Evolutionary conservation across 2,797 vertebrate species (phyloP).

Genomic region (Percopsis omiscomaycus): DNA sequence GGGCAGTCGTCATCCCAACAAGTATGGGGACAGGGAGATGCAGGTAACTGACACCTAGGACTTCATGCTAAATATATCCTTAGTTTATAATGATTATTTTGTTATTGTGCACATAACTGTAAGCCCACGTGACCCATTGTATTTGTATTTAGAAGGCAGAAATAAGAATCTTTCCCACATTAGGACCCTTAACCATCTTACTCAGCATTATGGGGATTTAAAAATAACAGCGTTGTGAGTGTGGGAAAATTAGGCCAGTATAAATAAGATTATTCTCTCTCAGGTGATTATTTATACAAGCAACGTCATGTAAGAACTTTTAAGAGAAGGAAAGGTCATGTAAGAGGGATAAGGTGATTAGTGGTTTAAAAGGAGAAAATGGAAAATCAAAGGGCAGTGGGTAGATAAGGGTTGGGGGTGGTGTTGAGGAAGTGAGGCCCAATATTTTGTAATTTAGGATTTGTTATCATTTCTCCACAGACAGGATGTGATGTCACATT

Average conservation of each 20-base stretch:
- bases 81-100: background rate
- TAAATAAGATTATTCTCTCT: conserved; percentile 60
- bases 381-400: conserved; percentile 14
- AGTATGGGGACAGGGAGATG: conserved; percentile 87
- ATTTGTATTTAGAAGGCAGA: background rate
- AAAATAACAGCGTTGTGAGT: conserved; percentile 22
- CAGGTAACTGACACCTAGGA: conserved; percentile 69
- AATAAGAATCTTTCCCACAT: conserved; percentile 21
- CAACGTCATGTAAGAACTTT: conserved; percentile 30
- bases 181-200: conserved; percentile 17
- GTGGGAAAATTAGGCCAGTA: conserved; percentile 35
- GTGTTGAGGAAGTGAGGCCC: conserved; percentile 38
- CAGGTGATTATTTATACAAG: conserved; percentile 56
- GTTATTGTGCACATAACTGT: background rate
- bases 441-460: conserved; percentile 26
- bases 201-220: conserved; percentile 41
- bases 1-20: conserved; percentile 84
- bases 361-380: conserved; percentile 8
- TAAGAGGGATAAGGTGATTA: conserved; percentile 43
- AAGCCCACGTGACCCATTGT: conserved; percentile 9
- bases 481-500: conserved; percentile 53
- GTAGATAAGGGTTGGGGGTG: conserved; percentile 16
- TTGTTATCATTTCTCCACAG: conserved; percentile 40
- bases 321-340: conserved; percentile 25
- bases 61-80: background rate